Conservation (phyloP, 2,888 invertebrate genomes). For the Caenorhabditis japonica region DNA sequence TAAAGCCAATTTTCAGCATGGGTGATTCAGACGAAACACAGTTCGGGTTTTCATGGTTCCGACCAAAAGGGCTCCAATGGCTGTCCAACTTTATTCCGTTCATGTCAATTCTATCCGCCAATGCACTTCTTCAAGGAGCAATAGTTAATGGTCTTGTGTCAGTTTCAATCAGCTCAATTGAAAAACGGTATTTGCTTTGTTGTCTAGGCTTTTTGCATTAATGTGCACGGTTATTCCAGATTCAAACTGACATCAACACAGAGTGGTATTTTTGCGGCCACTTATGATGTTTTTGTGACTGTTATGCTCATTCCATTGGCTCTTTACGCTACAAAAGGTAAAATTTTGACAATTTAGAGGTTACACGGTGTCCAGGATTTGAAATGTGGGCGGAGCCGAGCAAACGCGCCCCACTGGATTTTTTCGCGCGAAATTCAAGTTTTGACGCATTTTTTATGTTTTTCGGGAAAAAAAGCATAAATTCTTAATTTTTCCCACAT, state of each 20-base stretch:
- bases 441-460: too few species aligned
- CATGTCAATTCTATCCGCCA: conserved; percentile 54
- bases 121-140: conserved; percentile 65
- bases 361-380: too few species aligned
- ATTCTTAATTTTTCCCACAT: too few species aligned
- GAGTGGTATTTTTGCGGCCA: conserved; percentile 64
- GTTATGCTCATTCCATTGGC: conserved; percentile 62
- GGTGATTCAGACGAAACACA: conserved; percentile 39
- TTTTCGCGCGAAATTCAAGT: too few species aligned
- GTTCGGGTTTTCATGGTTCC: conserved; percentile 43
- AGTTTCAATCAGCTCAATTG: conserved; percentile 64
- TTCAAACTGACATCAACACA: conserved; percentile 62
- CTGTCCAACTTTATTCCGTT: conserved; percentile 58
- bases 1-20: conserved; percentile 25
- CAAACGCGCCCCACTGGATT: too few species aligned
- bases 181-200: conserved; percentile 64
- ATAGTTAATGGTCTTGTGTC: conserved; percentile 67
- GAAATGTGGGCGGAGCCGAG: too few species aligned
- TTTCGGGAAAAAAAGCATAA: too few species aligned
- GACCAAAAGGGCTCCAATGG: conserved; percentile 45
- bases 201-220: too few species aligned
- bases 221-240: conserved; percentile 45
- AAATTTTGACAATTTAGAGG: neutral
- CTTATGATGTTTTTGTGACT: conserved; percentile 64
- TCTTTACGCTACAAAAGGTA: conserved; percentile 57